Evolutionary conservation across 2,888 invertebrate genomes (phyloP).

Genomic region (Chrysotoxum bicinctum): DNA sequence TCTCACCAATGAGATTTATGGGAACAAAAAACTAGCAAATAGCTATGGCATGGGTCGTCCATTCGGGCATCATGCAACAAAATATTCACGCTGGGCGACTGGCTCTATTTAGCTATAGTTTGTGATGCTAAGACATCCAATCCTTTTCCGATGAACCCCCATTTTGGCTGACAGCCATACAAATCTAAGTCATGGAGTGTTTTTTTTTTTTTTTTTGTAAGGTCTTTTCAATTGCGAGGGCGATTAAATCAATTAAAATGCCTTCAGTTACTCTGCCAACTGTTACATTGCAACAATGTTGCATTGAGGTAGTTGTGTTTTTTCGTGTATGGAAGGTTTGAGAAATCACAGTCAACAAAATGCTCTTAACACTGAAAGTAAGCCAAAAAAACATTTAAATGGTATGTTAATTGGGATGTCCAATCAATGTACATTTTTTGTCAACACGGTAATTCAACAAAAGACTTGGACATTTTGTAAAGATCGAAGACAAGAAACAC

Average conservation of each 20-base stretch:
- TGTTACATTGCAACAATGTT: constrained; percentile 45
- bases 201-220: neutral
- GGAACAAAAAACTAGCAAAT: neutral
- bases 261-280: neutral
- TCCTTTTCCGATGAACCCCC: constrained; percentile 10
- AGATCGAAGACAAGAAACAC: neutral
- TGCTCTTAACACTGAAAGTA: neutral
- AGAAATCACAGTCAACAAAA: neutral
- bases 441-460: neutral
- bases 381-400: constrained; percentile 1
- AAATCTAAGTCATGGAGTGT: constrained; percentile 27
- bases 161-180: constrained; percentile 13
- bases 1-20: neutral
- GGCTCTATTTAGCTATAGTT: neutral
- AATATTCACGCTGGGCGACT: constrained; percentile 20
- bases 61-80: neutral
- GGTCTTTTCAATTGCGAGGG: constrained; percentile 16
- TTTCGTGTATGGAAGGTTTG: no score
- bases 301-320: neutral
- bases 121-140: neutral
- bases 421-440: neutral
- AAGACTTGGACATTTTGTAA: neutral
- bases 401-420: neutral
- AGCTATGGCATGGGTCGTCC: neutral
- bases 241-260: constrained; percentile 59